Evolutionary conservation across 2,113 vertebrate species (phyloP).

Genomic region (Mungos mungo): DNA sequence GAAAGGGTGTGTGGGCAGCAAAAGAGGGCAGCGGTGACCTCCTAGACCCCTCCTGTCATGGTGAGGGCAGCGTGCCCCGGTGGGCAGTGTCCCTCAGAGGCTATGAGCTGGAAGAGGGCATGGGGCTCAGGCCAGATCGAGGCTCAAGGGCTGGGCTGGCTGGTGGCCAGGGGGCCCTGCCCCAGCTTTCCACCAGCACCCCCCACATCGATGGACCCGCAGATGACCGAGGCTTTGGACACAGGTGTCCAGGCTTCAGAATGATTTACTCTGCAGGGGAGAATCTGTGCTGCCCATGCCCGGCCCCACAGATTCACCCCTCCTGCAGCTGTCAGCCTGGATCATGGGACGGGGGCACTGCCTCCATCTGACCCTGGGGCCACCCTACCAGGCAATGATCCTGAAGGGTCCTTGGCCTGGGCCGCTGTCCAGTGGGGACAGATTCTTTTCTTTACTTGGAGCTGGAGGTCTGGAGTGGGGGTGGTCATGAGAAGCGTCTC

Average conservation of each 20-base stretch:
- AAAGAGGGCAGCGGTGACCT: fast-evolving
- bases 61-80: fast-evolving
- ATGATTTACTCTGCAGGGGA: background rate
- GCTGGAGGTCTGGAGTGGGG: too few species aligned
- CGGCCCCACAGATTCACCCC: background rate
- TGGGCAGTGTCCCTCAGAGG: fast-evolving
- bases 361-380: background rate
- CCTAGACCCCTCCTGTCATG: background rate
- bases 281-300: background rate
- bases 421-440: background rate
- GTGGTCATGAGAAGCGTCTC: background rate
- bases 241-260: background rate
- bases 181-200: background rate
- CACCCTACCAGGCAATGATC: fast-evolving
- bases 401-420: background rate
- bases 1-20: background rate
- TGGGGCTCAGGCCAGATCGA: background rate
- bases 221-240: background rate
- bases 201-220: background rate
- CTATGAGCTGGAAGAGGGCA: too few species aligned
- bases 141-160: background rate
- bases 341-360: fast-evolving
- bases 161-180: fast-evolving
- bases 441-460: background rate
- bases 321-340: background rate